These are phyloP conservation scores for Ctenodactylus gundi DNA, from an alignment of 2,113 vertebrate species.

Conservation along the genomic window DNA sequence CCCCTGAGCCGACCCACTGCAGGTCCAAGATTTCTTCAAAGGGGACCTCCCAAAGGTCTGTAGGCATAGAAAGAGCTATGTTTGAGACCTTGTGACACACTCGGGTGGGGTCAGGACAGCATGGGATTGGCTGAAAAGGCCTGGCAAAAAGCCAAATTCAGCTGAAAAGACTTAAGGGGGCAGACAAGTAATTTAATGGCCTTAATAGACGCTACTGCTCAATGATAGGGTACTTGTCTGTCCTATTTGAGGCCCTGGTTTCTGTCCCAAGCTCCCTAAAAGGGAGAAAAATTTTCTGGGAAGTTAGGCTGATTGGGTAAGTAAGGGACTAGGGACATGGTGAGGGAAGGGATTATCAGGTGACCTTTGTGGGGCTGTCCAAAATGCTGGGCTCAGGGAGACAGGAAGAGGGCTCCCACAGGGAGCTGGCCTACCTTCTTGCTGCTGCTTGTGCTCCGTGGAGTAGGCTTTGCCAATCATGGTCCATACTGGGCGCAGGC, in stretches of 20 bases:
- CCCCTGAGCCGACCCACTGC: slow-evolving; percentile 98
- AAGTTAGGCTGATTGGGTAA: neutral
- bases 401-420: neutral
- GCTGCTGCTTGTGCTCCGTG: slow-evolving; percentile 93
- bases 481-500: slow-evolving; percentile 95
- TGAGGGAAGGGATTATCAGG: too few relatives aligned
- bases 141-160: neutral
- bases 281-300: neutral
- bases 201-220: neutral
- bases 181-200: neutral
- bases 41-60: slow-evolving; percentile 95
- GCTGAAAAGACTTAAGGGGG: neutral
- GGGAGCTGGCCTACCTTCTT: slow-evolving; percentile 87
- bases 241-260: neutral
- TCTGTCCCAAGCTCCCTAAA: neutral
- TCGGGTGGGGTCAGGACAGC: neutral
- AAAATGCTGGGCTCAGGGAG: neutral
- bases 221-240: neutral
- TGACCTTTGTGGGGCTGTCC: neutral
- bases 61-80: neutral
- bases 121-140: neutral
- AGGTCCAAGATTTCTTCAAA: slow-evolving; percentile 99
- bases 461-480: slow-evolving; percentile 98
- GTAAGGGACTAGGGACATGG: neutral
- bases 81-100: neutral